Evolutionary conservation across 2,888 invertebrate species (phyloP), one percentile per base, ranked within the genome.

Genomic region (Pantelozetes paolii): DNA sequence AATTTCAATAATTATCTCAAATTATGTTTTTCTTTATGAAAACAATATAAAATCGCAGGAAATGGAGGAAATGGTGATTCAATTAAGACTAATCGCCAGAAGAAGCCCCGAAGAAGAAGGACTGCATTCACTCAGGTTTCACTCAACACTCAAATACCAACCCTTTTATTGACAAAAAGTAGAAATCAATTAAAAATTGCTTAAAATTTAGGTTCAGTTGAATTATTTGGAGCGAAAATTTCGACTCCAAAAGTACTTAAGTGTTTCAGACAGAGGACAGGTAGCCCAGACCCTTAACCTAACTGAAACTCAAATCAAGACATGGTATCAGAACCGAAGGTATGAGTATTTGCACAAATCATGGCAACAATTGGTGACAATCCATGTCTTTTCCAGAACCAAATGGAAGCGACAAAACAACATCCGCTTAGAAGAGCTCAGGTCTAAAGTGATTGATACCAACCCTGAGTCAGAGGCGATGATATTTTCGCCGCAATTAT

Each of bases 271-370:
- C 81, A 85, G 95, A 50, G 92, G 93, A 74, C 93, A 94, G 81
- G 94, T 95, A 0, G 94, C 95, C 0, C 93, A 94, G 80, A 89
- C 92, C 0, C 85, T 95, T 30, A 91, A 89, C 80, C 85, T 95
- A 32, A 91, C 92, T 45, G 95, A 95, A 84, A 95, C 94, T 0
- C 95, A 95, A 80, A 94, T 95, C 72, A 95, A 95, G 84, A 95
- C 95, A 1, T 95, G 95, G 94, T 95, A 92, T 80, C 92, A 92
- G 83, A 92, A 92, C 81, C 85, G 92, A 82, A 87, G 91, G 92
- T 91, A 79, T 50, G 6, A 83, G 83, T 69, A 30, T 15, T 42
- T 26, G n/a, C 6, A n/a, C 6, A 32, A 64, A 64, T 36, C 2
- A 36, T 26, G 18, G 28, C 9, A 59, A 28, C 2, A 30, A 23